Percentiles rank a stretch among this genome's conserved stretches.
phyloP scores from a whole-genome alignment of 2,888 invertebrate species.

The Luperina testacea region DNA sequence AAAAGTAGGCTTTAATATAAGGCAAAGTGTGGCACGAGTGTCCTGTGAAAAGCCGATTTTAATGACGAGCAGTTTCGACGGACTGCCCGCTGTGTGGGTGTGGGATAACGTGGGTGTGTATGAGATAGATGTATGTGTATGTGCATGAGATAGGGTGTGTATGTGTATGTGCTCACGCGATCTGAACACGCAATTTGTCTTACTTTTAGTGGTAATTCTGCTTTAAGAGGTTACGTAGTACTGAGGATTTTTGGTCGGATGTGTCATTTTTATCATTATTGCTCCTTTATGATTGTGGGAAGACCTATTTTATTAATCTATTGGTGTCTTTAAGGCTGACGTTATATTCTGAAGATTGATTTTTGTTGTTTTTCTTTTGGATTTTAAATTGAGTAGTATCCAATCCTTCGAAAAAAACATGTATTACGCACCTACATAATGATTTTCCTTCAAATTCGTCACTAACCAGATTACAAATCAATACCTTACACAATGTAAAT shows the following conservation, averaged over 20 bases:
- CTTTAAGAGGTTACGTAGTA: conserved; percentile 20
- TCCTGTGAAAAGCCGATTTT: conserved; percentile 63
- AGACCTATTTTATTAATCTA: too few species aligned
- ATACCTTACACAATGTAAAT: neutral
- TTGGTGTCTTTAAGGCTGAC: neutral
- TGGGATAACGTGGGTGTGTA: neutral
- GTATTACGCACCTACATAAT: neutral
- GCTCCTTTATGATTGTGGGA: neutral
- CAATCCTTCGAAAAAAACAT: neutral
- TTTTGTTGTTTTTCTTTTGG: neutral
- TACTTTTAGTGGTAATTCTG: conserved; percentile 39
- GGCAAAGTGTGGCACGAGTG: conserved; percentile 10
- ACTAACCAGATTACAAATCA: neutral
- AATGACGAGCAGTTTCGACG: conserved; percentile 63
- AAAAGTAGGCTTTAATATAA: conserved; percentile 32
- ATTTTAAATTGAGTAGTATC: neutral
- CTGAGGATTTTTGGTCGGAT: neutral
- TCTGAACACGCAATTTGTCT: conserved; percentile 44
- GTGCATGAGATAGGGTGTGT: neutral
- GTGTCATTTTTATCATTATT: conserved; percentile 12
- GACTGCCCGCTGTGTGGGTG: conserved; percentile 25
- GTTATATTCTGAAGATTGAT: neutral
- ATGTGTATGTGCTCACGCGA: conserved; percentile 3
- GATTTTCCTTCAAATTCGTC: too few species aligned
- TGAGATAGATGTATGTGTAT: too few species aligned